Percentiles rank a stretch among this genome's conserved stretches.
These are phyloP conservation scores for Tenthredo livida DNA, from an alignment of 2,888 invertebrate genomes.

Conservation along the genomic window DNA sequence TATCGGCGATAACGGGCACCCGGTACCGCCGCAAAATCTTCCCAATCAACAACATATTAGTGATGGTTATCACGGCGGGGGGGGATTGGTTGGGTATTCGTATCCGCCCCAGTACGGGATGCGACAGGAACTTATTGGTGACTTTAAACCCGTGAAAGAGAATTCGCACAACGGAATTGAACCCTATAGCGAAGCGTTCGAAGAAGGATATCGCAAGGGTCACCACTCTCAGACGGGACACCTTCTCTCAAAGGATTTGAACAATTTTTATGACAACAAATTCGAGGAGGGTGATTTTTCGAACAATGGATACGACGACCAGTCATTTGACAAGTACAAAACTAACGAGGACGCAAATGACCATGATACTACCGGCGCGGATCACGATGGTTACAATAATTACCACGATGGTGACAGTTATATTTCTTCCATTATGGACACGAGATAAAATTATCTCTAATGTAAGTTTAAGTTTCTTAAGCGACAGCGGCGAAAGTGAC, in stretches of 20 bases:
- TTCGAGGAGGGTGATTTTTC: constrained; percentile 66
- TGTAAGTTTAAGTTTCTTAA: neutral
- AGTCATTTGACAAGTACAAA: constrained; percentile 58
- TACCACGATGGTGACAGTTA: constrained; percentile 55
- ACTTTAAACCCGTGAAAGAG: constrained; percentile 64
- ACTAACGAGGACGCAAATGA: constrained; percentile 51
- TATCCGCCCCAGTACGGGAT: constrained; percentile 62
- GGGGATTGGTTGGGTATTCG: constrained; percentile 61
- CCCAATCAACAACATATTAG: constrained; percentile 33
- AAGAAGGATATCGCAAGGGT: constrained; percentile 67
- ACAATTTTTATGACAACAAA: constrained; percentile 70
- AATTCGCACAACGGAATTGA: constrained; percentile 55
- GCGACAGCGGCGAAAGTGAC: constrained; percentile 26
- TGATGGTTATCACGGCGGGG: constrained; percentile 46
- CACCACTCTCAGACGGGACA: constrained; percentile 66
- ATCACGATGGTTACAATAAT: constrained; percentile 42
- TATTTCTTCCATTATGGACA: neutral
- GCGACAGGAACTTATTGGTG: constrained; percentile 57
- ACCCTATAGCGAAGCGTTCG: constrained; percentile 59
- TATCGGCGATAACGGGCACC: constrained; percentile 73
- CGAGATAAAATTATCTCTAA: constrained; percentile 21
- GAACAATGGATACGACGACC: constrained; percentile 63
- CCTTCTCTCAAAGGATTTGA: constrained; percentile 65
- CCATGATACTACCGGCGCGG: neutral
- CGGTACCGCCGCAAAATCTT: constrained; percentile 58